These are phyloP conservation scores for Bolinopsis microptera DNA, from an alignment of 37 sponge, comb jelly and placozoan species.

Conservation along the genomic window DNA sequence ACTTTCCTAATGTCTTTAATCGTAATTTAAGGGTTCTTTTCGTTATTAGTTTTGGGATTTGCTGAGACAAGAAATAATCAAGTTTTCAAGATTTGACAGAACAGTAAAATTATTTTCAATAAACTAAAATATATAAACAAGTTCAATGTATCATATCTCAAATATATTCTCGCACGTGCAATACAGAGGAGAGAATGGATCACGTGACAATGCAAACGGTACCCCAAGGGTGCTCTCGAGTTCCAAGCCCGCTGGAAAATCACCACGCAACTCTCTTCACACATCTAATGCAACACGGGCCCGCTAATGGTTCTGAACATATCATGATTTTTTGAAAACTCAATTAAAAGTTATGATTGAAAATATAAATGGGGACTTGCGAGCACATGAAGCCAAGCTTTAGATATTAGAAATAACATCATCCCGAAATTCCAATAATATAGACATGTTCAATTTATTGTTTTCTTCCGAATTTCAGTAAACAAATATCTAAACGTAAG, in stretches of 20 bases:
- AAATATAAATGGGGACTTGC: background rate
- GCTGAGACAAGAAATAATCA: background rate
- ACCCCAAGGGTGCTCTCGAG: background rate
- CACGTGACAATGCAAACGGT: background rate
- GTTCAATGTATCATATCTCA: conserved; percentile 36
- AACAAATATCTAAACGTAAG: background rate
- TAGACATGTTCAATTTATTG: background rate
- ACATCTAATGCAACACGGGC: background rate
- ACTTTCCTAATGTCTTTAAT: background rate
- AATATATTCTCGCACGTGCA: background rate
- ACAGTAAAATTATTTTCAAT: conserved; percentile 18
- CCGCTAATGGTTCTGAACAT: background rate
- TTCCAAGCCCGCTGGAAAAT: too few relatives aligned
- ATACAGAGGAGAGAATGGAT: background rate
- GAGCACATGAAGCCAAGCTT: background rate
- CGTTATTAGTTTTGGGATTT: background rate
- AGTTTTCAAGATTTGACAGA: background rate
- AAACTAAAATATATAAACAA: conserved; percentile 56
- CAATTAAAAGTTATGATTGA: background rate
- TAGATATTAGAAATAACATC: background rate
- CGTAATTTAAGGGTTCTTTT: too few relatives aligned
- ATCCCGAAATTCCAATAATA: background rate
- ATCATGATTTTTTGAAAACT: background rate
- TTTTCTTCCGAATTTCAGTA: background rate
- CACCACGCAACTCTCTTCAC: background rate